Percentiles rank a stretch among this genome's conserved stretches.
Conservation (phyloP, 2,797 vertebrate genomes). For the Apogon hyalosoma region DNA sequence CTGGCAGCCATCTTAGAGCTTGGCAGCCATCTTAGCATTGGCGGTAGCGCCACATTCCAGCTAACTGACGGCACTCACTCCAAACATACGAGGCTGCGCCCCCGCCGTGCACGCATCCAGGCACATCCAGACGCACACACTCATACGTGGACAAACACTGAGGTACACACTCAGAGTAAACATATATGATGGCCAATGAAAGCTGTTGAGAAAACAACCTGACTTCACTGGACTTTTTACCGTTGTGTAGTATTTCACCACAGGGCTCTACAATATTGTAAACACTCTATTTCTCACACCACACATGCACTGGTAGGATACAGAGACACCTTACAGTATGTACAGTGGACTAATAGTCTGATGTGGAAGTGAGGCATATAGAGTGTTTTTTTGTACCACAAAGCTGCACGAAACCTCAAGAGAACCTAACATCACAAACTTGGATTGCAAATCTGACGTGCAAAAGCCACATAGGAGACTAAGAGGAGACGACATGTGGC, state of each 20-base stretch:
- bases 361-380: not conserved
- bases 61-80: constrained; percentile 85
- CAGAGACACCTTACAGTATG: constrained; percentile 26
- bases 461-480: not conserved
- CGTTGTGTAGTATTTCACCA: constrained; percentile 66
- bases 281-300: constrained; percentile 57
- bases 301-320: constrained; percentile 28
- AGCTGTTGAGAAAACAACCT: constrained; percentile 77
- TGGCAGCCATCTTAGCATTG: constrained; percentile 97
- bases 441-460: not conserved
- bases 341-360: constrained; percentile 12
- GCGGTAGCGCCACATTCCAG: constrained; percentile 88
- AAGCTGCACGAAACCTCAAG: constrained; percentile 4
- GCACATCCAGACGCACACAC: constrained; percentile 69
- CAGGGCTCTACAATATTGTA: constrained; percentile 59
- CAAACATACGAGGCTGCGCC: constrained; percentile 78
- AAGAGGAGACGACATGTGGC: too few species aligned
- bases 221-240: constrained; percentile 68
- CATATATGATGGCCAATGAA: constrained; percentile 78
- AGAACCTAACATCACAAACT: not conserved
- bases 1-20: constrained; percentile 95
- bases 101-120: constrained; percentile 62
- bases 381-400: not conserved
- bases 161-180: constrained; percentile 75
- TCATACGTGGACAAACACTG: constrained; percentile 64